These are phyloP conservation scores for Terebella lapidaria DNA, from an alignment of 2,888 invertebrate species.

Conservation along the genomic window DNA sequence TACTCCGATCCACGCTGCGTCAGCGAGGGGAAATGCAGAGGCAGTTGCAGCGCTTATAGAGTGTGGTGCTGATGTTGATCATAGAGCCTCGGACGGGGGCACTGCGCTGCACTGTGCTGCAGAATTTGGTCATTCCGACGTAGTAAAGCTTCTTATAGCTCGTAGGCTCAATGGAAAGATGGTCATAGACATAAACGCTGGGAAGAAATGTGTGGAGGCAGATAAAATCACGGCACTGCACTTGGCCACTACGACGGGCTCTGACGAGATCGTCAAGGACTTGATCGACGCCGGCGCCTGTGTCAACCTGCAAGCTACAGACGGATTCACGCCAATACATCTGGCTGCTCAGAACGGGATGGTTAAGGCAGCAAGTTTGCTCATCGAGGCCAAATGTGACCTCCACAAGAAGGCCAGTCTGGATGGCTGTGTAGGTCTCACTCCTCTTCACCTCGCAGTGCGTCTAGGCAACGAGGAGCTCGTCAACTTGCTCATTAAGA, in stretches of 20 bases:
- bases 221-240: constrained; percentile 24
- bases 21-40: constrained; percentile 20
- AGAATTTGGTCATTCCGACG: constrained; percentile 22
- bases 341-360: constrained; percentile 24
- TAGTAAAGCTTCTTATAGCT: constrained; percentile 11
- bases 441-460: constrained; percentile 23
- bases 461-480: constrained; percentile 17
- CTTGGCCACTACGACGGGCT: constrained; percentile 19
- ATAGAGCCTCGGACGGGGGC: constrained; percentile 24
- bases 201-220: constrained; percentile 23
- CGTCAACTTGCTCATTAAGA: constrained; percentile 14
- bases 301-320: constrained; percentile 20
- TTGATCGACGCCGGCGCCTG: constrained; percentile 18
- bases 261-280: constrained; percentile 11
- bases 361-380: constrained; percentile 8
- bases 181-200: constrained; percentile 9
- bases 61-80: constrained; percentile 17
- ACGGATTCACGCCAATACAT: constrained; percentile 25
- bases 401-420: constrained; percentile 10
- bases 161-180: neutral
- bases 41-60: constrained; percentile 15
- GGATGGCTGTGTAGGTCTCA: constrained; percentile 20
- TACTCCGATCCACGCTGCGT: constrained; percentile 24
- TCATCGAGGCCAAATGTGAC: constrained; percentile 15
- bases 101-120: constrained; percentile 26